Percentiles rank a stretch among this genome's conserved stretches.
Conservation (phyloP, 2,888 invertebrate genomes). For the Leptinotarsa juncta region DNA sequence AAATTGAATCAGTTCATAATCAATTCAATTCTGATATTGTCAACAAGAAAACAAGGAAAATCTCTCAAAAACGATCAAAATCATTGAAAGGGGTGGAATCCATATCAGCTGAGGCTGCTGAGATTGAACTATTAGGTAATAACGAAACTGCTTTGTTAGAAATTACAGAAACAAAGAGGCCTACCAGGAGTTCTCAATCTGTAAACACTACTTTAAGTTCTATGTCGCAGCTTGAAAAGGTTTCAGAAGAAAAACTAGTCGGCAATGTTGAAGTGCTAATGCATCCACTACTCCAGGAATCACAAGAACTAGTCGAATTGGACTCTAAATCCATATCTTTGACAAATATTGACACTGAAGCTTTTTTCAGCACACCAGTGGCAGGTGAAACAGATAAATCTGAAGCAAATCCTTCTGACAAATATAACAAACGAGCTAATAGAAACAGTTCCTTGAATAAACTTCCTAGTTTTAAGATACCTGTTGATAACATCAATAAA, state of each 20-base stretch:
- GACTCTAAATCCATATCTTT: background rate
- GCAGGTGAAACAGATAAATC: background rate
- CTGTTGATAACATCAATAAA: background rate
- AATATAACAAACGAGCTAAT: background rate
- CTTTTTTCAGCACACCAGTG: background rate
- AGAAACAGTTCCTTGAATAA: background rate
- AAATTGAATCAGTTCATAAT: too few relatives aligned
- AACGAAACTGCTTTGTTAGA: too few relatives aligned
- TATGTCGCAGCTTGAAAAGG: background rate
- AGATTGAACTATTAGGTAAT: too few relatives aligned
- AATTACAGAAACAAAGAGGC: background rate
- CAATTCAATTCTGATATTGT: background rate
- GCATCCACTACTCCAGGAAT: background rate
- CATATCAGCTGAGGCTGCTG: too few relatives aligned
- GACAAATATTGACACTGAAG: background rate
- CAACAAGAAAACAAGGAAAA: background rate
- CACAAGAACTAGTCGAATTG: background rate
- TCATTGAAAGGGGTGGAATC: background rate
- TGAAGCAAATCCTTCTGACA: background rate
- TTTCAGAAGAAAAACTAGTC: background rate
- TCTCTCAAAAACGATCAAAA: constrained; percentile 1
- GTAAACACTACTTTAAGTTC: background rate
- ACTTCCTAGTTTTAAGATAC: background rate
- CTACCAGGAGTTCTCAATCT: background rate
- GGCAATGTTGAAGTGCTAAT: background rate